Base-by-base conservation (phyloP, 2,797 vertebrate species). In the Aselliscus stoliczkanus region DNA sequence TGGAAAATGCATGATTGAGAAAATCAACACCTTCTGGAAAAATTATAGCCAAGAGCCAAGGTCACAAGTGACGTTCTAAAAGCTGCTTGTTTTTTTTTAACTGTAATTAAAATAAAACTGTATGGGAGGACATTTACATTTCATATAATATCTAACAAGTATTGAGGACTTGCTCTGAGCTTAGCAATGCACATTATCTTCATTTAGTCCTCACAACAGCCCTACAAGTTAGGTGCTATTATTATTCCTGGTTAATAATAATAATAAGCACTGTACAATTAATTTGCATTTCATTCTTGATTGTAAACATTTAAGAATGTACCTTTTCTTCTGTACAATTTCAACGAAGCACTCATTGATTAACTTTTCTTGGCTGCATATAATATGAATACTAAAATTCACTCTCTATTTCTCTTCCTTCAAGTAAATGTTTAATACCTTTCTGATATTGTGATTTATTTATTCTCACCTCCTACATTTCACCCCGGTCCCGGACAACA, bases 361-460 rank as follows among this genome's bases (percentile, higher is more conserved):
- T 64, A 82, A 37, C 0, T 29, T 62, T 85, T 34, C 50, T 80
- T 93, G 37, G 37, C 25, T 86, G 4, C 11, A 50, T 67, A n/a
- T 44, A 70, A 75, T 65, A 54, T 69, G 42, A 67, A 60, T 83
- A 27, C 29, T 64, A 86, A 79, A 77, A 92, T 79, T 37, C 31
- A 69, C 15, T 89, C 70, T 94, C 7, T 62, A 9, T 75, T 52
- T 29, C 37, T 64, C 58, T 73, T 75, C 31, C 17, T 95, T 94
- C 25, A 90, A n/a, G 23, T 75, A 79, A 80, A 79, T 88, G 4
- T 94, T 88, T 88, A 54, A 39, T 64, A 81, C n/a, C 17, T 39
- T 89, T 82, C 29, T 70, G 58, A 75, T 80, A 82, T 95, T 93
- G 60, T 91, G 39, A 72, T 72, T 87, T 95, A 69, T 82, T 91